phyloP scores from a whole-genome alignment of 23 tunicate species.

The Styela plicata region DNA sequence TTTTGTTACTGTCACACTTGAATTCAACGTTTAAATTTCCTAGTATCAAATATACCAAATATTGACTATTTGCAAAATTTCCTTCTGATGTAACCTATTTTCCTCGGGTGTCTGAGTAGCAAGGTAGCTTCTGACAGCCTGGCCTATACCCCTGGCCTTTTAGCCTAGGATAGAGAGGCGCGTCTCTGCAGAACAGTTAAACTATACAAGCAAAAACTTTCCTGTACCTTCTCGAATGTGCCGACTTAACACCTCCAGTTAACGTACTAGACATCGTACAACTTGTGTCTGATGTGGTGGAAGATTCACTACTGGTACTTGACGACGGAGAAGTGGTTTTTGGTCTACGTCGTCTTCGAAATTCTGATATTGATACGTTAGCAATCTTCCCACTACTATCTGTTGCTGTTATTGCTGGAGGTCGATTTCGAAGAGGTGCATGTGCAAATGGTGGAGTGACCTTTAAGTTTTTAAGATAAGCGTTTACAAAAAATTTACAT shows the following conservation, averaged over 20 bases:
- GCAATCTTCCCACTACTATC: neutral
- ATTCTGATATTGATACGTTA: neutral
- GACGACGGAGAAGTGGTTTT: neutral
- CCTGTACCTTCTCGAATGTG: neutral
- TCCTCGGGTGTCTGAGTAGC: no score
- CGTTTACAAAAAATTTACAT: no score
- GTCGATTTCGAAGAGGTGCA: constrained; percentile 1
- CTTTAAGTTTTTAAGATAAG: neutral
- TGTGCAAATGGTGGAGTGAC: constrained; percentile 6
- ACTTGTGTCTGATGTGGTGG: neutral
- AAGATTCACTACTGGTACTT: constrained; percentile 2
- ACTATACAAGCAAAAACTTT: no score
- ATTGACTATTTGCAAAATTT: no score
- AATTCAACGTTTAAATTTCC: no score
- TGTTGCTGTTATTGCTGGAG: neutral
- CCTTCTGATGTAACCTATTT: no score
- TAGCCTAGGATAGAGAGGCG: no score
- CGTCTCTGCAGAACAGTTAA: no score
- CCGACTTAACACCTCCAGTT: neutral
- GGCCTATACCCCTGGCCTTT: no score
- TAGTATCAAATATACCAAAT: no score
- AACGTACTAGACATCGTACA: neutral
- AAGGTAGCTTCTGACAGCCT: no score
- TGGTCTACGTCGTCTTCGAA: neutral
- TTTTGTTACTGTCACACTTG: no score